Conservation (phyloP, 2,113 vertebrate species). For the Etia nguti region DNA sequence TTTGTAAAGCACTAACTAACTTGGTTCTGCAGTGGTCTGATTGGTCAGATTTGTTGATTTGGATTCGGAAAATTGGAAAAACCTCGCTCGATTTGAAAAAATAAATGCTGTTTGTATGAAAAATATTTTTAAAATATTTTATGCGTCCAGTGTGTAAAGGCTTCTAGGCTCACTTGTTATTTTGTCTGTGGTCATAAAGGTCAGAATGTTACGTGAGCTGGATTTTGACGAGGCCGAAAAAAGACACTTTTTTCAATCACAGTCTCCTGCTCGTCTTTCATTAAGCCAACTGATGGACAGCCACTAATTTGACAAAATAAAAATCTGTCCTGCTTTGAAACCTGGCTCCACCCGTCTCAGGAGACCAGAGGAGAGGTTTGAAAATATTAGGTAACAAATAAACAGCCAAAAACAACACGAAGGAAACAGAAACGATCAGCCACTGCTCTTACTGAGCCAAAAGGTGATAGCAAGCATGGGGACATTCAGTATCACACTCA, state of each 20-base stretch:
- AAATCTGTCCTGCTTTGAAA: slow-evolving; percentile 15
- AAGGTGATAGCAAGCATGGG: background rate
- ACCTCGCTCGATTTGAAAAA: background rate
- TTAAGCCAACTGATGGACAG: background rate
- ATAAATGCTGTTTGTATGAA: background rate
- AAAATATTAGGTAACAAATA: slow-evolving; percentile 12
- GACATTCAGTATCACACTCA: background rate
- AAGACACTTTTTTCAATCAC: background rate
- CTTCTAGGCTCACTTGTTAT: background rate
- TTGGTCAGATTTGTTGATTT: background rate
- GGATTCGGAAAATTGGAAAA: rapidly evolving
- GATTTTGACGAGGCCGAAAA: background rate
- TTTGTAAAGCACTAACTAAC: background rate
- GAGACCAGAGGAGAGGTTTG: background rate
- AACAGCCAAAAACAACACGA: slow-evolving; percentile 36
- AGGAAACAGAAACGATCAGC: background rate
- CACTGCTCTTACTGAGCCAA: slow-evolving; percentile 45
- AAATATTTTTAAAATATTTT: background rate
- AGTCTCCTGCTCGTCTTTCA: background rate
- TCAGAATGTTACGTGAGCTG: background rate
- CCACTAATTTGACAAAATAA: slow-evolving; percentile 3
- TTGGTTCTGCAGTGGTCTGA: background rate
- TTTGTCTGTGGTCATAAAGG: background rate
- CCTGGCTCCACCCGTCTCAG: background rate
- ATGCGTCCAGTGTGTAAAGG: rapidly evolving